Conservation (phyloP, 2,888 invertebrate species). For the Ormyrus thymus region DNA sequence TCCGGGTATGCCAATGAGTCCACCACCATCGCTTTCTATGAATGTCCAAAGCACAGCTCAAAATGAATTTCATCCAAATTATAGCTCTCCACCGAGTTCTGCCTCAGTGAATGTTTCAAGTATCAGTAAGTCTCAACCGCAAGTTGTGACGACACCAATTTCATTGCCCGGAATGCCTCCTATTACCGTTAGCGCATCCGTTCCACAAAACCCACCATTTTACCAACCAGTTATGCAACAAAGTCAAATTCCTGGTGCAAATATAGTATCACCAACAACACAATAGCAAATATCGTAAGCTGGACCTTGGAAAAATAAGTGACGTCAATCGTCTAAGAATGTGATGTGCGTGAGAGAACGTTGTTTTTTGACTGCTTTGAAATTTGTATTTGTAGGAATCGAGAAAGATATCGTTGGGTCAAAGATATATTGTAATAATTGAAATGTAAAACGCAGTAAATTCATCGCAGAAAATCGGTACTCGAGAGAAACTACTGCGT, state of each 20-base stretch:
- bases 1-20: constrained; percentile 71
- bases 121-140: constrained; percentile 63
- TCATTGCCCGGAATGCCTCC: constrained; percentile 87
- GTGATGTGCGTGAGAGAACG: constrained; percentile 42
- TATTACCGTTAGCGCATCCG: constrained; percentile 84
- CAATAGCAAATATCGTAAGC: constrained; percentile 37
- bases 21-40: constrained; percentile 59
- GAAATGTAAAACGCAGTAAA: constrained; percentile 38
- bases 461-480: constrained; percentile 18
- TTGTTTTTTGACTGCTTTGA: constrained; percentile 48
- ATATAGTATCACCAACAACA: constrained; percentile 28
- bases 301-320: constrained; percentile 13
- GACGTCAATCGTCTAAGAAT: constrained; percentile 32
- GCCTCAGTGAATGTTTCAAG: constrained; percentile 69
- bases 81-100: constrained; percentile 59
- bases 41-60: constrained; percentile 21
- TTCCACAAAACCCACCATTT: constrained; percentile 74
- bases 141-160: constrained; percentile 81
- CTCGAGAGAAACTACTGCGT: constrained; percentile 37
- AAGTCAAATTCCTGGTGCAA: constrained; percentile 42
- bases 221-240: constrained; percentile 42
- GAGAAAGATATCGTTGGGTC: constrained; percentile 38
- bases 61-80: constrained; percentile 45
- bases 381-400: constrained; percentile 48
- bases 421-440: constrained; percentile 50